These are phyloP conservation scores for Drosophila quasianomalipes DNA, from an alignment of 2,888 invertebrate species.

Conservation along the genomic window DNA sequence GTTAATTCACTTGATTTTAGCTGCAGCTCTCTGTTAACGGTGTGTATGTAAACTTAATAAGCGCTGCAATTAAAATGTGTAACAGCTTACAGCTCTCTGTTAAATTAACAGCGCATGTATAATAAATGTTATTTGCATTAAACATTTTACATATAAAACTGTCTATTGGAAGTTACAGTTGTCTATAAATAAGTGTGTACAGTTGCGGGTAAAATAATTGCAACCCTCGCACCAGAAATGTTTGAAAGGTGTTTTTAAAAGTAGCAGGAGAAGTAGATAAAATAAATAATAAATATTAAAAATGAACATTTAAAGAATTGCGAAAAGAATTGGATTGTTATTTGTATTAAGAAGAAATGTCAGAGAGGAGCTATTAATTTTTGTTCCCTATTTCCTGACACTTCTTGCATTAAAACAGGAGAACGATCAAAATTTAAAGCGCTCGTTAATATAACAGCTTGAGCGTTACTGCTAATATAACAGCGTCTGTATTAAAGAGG, in stretches of 20 bases:
- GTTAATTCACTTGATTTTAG: neutral
- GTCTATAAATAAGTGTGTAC: neutral
- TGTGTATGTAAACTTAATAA: neutral
- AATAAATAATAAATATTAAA: neutral
- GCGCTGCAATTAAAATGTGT: neutral
- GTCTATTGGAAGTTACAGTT: neutral
- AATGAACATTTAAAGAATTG: neutral
- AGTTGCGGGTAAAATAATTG: neutral
- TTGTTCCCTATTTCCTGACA: neutral
- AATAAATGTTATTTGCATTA: neutral
- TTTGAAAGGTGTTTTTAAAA: neutral
- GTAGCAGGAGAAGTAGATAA: neutral
- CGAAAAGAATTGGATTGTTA: neutral
- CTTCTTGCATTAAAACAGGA: neutral
- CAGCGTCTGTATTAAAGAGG: neutral
- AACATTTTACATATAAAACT: neutral
- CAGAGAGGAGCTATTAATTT: neutral
- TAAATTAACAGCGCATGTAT: neutral
- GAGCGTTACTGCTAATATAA: neutral
- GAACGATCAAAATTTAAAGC: neutral
- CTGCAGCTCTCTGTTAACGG: neutral
- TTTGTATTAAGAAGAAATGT: neutral
- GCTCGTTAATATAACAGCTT: neutral
- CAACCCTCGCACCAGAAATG: neutral
- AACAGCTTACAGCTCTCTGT: neutral